Conservation (phyloP, 2,797 vertebrate genomes). For the Leptodactylus fallax region DNA sequence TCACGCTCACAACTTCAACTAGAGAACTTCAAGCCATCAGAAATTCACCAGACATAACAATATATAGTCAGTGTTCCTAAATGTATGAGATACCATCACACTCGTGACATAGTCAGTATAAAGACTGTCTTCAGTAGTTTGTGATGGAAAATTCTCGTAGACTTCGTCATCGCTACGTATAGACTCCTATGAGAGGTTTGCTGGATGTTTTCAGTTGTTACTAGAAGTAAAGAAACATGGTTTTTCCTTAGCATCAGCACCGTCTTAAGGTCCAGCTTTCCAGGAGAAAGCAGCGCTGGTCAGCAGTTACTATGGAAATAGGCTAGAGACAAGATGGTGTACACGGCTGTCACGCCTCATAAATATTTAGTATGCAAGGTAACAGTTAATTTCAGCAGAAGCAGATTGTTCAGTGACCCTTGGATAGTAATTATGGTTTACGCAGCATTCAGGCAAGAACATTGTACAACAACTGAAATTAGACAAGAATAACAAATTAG, state of each 20-base stretch:
- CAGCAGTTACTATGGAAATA: slow-evolving; percentile 12
- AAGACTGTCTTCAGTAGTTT: not conserved
- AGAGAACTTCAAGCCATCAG: not conserved
- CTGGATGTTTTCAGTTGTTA: not conserved
- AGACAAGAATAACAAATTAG: slow-evolving; percentile 50
- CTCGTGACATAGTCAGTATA: not conserved
- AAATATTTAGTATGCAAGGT: slow-evolving; percentile 32
- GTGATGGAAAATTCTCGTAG: slow-evolving; percentile 7
- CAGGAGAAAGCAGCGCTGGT: not conserved
- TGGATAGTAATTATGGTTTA: slow-evolving; percentile 42
- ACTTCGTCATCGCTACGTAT: not conserved
- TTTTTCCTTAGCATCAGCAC: not conserved
- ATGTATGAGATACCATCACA: not conserved
- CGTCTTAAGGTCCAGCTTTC: not conserved
- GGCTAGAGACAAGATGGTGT: slow-evolving; percentile 7
- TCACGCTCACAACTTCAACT: not conserved
- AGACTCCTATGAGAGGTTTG: slow-evolving; percentile 6
- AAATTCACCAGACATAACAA: not conserved
- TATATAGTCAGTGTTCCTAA: not conserved
- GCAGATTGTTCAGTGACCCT: slow-evolving; percentile 46
- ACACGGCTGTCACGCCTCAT: slow-evolving; percentile 8
- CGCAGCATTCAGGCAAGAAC: slow-evolving; percentile 28
- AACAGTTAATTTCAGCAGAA: slow-evolving; percentile 37
- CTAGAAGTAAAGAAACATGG: not conserved
- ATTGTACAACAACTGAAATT: slow-evolving; percentile 26